A percentile compares a stretch with the other conserved stretches of the same genome.
Evolutionary conservation across 2,797 vertebrate genomes (phyloP).

Genomic region (Neostethus bicornis): DNA sequence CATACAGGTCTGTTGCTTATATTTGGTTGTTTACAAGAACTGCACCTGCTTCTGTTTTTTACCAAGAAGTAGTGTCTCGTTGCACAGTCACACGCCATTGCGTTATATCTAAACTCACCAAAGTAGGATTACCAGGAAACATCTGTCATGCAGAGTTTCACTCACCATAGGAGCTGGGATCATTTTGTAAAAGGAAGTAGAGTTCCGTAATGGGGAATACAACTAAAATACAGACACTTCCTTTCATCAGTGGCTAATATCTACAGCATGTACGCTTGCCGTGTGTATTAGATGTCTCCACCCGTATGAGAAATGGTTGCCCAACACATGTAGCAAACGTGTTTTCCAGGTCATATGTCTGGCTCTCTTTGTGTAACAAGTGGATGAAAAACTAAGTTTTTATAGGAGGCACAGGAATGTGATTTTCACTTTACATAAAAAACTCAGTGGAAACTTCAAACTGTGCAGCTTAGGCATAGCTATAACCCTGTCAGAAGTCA

Average conservation of each 20-base stretch:
- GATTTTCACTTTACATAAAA: slow-evolving; percentile 48
- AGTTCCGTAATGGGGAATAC: slow-evolving; percentile 31
- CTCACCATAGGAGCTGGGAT: slow-evolving; percentile 46
- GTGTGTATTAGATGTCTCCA: slow-evolving; percentile 24
- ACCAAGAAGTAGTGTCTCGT: slow-evolving; percentile 25
- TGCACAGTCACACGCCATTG: slow-evolving; percentile 27
- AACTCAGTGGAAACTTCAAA: slow-evolving; percentile 25
- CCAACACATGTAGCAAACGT: slow-evolving; percentile 57
- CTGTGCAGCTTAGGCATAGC: slow-evolving; percentile 41
- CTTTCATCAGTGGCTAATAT: slow-evolving; percentile 55
- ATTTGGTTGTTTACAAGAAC: slow-evolving; percentile 55
- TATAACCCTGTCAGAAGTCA: slow-evolving; percentile 32
- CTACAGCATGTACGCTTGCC: slow-evolving; percentile 24
- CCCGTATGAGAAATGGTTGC: slow-evolving; percentile 39
- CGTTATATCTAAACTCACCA: slow-evolving; percentile 29
- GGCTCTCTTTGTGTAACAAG: slow-evolving; percentile 32
- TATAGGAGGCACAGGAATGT: slow-evolving; percentile 47
- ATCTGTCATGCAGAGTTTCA: slow-evolving; percentile 46
- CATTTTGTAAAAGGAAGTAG: slow-evolving; percentile 33
- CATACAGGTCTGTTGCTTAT: slow-evolving; percentile 41
- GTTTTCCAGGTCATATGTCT: slow-evolving; percentile 49
- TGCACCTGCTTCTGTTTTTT: slow-evolving; percentile 75
- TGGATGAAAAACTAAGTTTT: slow-evolving; percentile 59
- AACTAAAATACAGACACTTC: slow-evolving; percentile 32
- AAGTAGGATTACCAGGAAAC: slow-evolving; percentile 41